Percentiles rank a stretch among this genome's conserved stretches.
These are phyloP conservation scores for Acromyrmex charruanus DNA, from an alignment of 1,140 invertebrate species.

Conservation along the genomic window DNA sequence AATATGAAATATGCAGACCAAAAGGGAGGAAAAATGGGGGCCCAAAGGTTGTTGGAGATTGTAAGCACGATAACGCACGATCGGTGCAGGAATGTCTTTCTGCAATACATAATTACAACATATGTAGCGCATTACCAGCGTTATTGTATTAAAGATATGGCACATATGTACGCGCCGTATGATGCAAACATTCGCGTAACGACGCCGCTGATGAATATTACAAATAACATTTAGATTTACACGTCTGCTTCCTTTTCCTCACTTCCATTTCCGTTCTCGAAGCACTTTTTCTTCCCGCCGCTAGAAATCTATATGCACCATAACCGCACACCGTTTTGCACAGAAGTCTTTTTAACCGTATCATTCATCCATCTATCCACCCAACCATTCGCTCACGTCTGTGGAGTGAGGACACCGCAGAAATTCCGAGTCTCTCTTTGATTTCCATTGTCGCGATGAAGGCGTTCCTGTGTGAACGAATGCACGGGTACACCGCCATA, in stretches of 20 bases:
- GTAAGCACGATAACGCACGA: background rate
- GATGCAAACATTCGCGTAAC: conserved; percentile 52
- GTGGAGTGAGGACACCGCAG: conserved; percentile 32
- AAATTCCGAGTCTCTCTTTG: conserved; percentile 62
- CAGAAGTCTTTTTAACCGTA: conserved; percentile 12
- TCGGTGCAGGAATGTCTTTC: background rate
- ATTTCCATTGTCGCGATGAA: conserved; percentile 16
- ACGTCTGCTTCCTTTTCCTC: conserved; percentile 18
- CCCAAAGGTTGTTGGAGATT: background rate
- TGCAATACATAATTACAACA: conserved; percentile 80
- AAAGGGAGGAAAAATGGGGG: background rate
- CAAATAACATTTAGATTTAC: conserved; percentile 80
- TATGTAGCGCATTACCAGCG: conserved; percentile 74
- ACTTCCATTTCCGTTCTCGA: background rate
- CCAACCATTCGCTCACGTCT: conserved; percentile 20
- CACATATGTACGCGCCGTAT: conserved; percentile 48
- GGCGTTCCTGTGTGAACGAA: conserved; percentile 5
- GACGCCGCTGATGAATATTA: conserved; percentile 74
- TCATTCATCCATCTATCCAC: conserved; percentile 58
- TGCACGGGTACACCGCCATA: conserved; percentile 27
- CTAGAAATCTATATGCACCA: conserved; percentile 9
- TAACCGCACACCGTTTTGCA: background rate
- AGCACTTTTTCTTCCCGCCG: conserved; percentile 13
- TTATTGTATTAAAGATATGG: conserved; percentile 78
- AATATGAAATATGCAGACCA: background rate